phyloP scores from a whole-genome alignment of 2,797 vertebrate genomes.

The Acanthornis magna region DNA sequence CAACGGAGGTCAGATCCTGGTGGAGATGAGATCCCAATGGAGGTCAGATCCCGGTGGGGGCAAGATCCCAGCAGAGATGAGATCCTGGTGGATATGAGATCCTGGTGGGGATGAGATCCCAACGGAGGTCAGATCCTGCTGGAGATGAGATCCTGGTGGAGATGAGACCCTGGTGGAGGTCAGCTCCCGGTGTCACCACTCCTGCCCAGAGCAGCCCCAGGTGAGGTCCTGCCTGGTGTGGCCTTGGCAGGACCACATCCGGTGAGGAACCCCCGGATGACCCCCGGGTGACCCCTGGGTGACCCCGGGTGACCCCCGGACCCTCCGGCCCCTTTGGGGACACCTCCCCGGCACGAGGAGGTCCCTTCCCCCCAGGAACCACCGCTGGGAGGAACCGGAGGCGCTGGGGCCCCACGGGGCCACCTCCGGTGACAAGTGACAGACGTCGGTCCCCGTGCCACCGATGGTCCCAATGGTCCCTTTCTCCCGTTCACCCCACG shows the following conservation, averaged over 20 bases:
- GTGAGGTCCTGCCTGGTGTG: neutral
- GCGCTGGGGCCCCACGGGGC: neutral
- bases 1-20: neutral
- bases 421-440: neutral
- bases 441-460: neutral
- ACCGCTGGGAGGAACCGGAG: neutral
- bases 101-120: neutral
- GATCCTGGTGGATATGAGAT: neutral
- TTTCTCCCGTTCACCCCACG: neutral
- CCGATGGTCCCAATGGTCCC: fast-evolving
- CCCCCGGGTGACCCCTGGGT: fast-evolving
- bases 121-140: too few relatives aligned
- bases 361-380: neutral
- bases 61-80: neutral
- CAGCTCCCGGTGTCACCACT: neutral
- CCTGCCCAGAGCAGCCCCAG: neutral
- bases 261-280: fast-evolving
- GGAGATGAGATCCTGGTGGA: too few relatives aligned
- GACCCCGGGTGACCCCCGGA: neutral
- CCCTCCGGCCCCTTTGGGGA: fast-evolving
- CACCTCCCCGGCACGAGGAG: neutral
- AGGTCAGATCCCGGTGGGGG: neutral
- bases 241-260: neutral
- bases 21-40: neutral
- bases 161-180: too few relatives aligned